Conservation (phyloP, 1,140 invertebrate genomes). For the Agraylea sexmaculata region DNA sequence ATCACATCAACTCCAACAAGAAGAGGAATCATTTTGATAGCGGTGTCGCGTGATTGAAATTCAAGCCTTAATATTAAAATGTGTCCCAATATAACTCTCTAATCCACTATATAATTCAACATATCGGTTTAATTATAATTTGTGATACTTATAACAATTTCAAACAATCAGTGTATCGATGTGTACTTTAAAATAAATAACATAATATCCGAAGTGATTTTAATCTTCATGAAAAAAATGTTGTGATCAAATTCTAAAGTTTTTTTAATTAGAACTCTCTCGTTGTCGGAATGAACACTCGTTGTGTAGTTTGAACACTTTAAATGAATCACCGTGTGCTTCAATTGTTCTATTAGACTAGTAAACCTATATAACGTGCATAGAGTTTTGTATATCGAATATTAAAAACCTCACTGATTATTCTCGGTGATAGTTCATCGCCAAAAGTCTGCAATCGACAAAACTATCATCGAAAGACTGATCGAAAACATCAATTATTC, state of each 20-base stretch:
- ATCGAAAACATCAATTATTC: not conserved
- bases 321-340: too few species aligned
- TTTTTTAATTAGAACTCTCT: not conserved
- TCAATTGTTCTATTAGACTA: too few species aligned
- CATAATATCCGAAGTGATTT: too few species aligned
- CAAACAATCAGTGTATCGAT: too few species aligned
- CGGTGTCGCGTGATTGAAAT: slow-evolving; percentile 38
- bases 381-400: too few species aligned
- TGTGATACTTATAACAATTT: too few species aligned
- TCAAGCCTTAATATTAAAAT: slow-evolving; percentile 18
- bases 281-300: not conserved
- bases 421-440: not conserved
- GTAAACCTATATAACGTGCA: too few species aligned
- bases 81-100: too few species aligned
- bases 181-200: too few species aligned
- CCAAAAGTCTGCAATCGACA: slow-evolving; percentile 1
- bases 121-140: too few species aligned
- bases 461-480: slow-evolving; percentile 1
- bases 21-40: slow-evolving; percentile 43
- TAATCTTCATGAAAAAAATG: too few species aligned
- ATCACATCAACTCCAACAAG: slow-evolving; percentile 47
- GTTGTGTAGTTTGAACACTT: not conserved
- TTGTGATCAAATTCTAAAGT: not conserved
- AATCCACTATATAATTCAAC: too few species aligned
- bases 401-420: slow-evolving; percentile 1